phyloP scores from a whole-genome alignment of 2,113 vertebrate species.

The Megatriorchis doriae region DNA sequence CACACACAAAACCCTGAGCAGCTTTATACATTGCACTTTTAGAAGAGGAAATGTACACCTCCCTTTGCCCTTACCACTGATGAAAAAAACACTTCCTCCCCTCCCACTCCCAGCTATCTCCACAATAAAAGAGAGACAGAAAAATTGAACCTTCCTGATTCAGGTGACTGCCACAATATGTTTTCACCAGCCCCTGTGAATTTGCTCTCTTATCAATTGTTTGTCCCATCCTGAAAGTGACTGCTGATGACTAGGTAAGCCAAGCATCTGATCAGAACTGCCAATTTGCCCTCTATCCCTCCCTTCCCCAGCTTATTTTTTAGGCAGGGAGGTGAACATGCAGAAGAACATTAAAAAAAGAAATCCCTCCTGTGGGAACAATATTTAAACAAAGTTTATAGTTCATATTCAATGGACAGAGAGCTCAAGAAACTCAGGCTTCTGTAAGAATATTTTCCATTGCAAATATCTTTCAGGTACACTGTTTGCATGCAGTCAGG shows the following conservation, averaged over 20 bases:
- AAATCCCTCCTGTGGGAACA: neutral
- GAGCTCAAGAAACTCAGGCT: neutral
- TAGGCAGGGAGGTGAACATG: neutral
- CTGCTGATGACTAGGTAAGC: neutral
- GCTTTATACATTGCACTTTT: neutral
- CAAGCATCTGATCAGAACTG: neutral
- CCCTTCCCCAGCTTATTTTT: neutral
- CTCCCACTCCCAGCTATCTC: neutral
- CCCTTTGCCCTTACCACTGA: neutral
- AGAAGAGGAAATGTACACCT: slow-evolving; percentile 6
- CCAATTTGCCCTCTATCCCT: neutral
- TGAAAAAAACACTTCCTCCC: neutral
- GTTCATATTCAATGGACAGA: neutral
- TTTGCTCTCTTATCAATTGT: neutral
- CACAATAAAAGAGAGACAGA: neutral
- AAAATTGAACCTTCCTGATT: neutral
- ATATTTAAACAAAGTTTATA: neutral
- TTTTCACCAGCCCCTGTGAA: neutral
- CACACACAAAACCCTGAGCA: fast-evolving
- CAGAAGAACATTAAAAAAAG: neutral
- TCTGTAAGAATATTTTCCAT: neutral
- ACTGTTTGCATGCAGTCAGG: neutral
- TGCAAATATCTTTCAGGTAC: neutral
- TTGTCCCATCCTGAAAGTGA: neutral
- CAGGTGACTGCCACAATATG: neutral